Evolutionary conservation across 1,140 invertebrate species (phyloP).

Genomic region (Acromyrmex charruanus): DNA sequence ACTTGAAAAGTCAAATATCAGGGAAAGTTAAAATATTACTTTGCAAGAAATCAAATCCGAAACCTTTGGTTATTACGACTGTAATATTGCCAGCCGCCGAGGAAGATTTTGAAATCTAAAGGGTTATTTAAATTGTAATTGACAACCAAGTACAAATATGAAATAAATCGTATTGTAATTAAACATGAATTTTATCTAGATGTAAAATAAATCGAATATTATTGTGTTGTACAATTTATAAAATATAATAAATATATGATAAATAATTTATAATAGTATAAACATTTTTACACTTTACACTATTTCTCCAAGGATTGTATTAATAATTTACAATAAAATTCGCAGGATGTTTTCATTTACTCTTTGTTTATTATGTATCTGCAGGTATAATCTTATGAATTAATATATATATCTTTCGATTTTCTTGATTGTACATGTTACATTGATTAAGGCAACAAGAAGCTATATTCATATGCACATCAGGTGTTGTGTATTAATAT

Average conservation of each 20-base stretch:
- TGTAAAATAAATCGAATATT: not conserved
- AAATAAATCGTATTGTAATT: not conserved
- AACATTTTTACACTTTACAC: not conserved
- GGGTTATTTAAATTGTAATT: not conserved
- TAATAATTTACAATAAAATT: constrained; percentile 24
- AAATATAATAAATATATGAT: not conserved
- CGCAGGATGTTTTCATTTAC: constrained; percentile 22
- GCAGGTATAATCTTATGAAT: constrained; percentile 63
- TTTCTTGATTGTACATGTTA: constrained; percentile 68
- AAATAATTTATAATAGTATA: not conserved
- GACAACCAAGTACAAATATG: not conserved
- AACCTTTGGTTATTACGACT: constrained; percentile 76
- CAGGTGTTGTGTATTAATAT: constrained; percentile 40
- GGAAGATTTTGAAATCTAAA: constrained; percentile 82
- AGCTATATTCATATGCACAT: constrained; percentile 62
- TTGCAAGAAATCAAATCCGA: constrained; percentile 77
- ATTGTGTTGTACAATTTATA: not conserved
- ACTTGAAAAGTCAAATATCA: constrained; percentile 74
- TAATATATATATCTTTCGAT: constrained; percentile 65
- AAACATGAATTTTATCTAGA: not conserved
- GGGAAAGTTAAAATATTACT: constrained; percentile 81
- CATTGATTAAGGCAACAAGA: constrained; percentile 68
- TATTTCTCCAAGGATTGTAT: not conserved
- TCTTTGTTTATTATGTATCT: constrained; percentile 56
- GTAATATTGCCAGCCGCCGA: constrained; percentile 81